phyloP scores from a whole-genome alignment of 1,140 invertebrate genomes.

The Myzus persicae region DNA sequence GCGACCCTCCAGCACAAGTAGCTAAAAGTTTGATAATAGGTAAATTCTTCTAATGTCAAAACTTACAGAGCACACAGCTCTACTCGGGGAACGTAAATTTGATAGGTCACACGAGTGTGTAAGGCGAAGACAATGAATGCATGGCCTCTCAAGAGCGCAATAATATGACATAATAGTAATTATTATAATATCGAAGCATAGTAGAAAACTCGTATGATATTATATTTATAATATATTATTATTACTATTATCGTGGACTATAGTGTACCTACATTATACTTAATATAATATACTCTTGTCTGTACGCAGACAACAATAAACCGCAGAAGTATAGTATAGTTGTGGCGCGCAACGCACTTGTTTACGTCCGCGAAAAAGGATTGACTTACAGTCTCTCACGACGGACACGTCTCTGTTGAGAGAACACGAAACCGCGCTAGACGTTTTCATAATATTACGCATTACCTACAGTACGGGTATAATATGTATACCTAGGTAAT shows the following conservation, averaged over 20 bases:
- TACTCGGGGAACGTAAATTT: too few species aligned
- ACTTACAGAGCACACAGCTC: too few species aligned
- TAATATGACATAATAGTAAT: too few species aligned
- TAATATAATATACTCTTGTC: background rate
- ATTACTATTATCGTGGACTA: background rate
- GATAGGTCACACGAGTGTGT: too few species aligned
- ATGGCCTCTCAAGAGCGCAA: too few species aligned
- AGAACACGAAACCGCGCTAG: background rate
- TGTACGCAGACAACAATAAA: conserved; percentile 2
- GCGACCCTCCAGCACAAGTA: too few species aligned
- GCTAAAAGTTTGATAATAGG: too few species aligned
- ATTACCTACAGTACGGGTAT: background rate
- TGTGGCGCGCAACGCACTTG: background rate
- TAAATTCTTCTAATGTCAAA: too few species aligned
- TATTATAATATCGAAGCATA: too few species aligned
- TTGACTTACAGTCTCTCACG: conserved; percentile 9
- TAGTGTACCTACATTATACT: background rate
- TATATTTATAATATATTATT: too few species aligned
- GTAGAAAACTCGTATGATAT: too few species aligned
- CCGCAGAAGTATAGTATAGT: background rate
- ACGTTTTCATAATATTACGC: background rate
- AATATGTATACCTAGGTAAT: background rate
- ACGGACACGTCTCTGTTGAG: background rate
- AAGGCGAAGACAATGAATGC: too few species aligned
- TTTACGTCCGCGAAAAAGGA: background rate